These are phyloP conservation scores for Drosophila phalerata DNA, from an alignment of 2,888 invertebrate species.

Conservation along the genomic window DNA sequence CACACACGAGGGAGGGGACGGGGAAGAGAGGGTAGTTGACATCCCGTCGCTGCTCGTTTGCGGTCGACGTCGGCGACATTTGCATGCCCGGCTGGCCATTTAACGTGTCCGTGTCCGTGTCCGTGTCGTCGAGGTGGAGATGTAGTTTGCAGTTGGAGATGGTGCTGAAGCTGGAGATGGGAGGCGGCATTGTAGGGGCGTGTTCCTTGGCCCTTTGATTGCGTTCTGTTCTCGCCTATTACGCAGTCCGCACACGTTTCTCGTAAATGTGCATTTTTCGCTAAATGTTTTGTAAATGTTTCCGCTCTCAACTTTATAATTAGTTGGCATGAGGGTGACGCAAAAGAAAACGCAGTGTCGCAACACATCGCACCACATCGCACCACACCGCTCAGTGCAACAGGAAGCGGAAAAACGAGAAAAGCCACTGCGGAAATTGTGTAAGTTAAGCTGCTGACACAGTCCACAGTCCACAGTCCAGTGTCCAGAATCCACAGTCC, in stretches of 20 bases:
- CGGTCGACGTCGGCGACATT: constrained; percentile 61
- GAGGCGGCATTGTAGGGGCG: constrained; percentile 13
- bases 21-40: constrained; percentile 33
- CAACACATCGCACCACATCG: not conserved
- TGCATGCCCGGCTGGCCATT: constrained; percentile 71
- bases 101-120: constrained; percentile 50
- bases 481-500: not conserved
- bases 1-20: constrained; percentile 20
- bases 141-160: not conserved
- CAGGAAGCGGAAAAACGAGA: constrained; percentile 54
- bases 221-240: constrained; percentile 50
- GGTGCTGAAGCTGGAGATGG: too few species aligned
- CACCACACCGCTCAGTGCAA: constrained; percentile 20
- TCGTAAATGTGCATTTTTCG: constrained; percentile 79
- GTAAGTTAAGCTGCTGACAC: constrained; percentile 59
- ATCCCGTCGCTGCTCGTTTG: constrained; percentile 63
- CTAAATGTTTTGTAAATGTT: constrained; percentile 82
- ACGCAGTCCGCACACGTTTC: constrained; percentile 75
- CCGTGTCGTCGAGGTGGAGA: constrained; percentile 22
- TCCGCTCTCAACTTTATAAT: constrained; percentile 79
- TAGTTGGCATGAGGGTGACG: constrained; percentile 66
- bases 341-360: constrained; percentile 39
- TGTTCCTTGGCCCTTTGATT: constrained; percentile 61
- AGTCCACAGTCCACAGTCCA: not conserved
- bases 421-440: constrained; percentile 65